Conservation (phyloP, 1,140 invertebrate species). For the Apocrypta bakeri region DNA sequence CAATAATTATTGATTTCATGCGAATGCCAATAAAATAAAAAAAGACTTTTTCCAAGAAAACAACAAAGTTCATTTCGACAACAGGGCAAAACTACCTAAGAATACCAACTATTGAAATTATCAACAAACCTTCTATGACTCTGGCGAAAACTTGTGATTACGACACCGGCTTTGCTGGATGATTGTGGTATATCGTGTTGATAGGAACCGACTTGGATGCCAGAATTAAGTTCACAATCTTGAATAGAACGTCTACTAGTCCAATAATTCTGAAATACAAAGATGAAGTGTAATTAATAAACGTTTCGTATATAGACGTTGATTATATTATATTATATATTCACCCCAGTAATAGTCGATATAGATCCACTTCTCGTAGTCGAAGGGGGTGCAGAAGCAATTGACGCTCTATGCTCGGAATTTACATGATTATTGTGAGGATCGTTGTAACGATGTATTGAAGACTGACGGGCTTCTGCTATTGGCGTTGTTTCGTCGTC, state of each 20-base stretch:
- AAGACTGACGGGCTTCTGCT: conserved; percentile 39
- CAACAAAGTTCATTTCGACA: not conserved
- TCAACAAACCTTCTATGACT: conserved; percentile 87
- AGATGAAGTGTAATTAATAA: conserved; percentile 15
- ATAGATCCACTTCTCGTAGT: conserved; percentile 62
- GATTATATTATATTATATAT: too few relatives aligned
- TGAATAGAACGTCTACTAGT: conserved; percentile 70
- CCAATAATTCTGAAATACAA: conserved; percentile 70
- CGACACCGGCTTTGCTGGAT: conserved; percentile 87
- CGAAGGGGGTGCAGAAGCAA: conserved; percentile 59
- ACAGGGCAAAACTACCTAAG: not conserved
- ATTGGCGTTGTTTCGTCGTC: conserved; percentile 52
- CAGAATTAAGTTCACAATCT: conserved; percentile 68
- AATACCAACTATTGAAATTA: not conserved
- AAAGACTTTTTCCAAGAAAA: not conserved
- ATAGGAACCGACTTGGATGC: conserved; percentile 75
- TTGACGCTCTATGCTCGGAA: conserved; percentile 61
- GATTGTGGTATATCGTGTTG: conserved; percentile 77
- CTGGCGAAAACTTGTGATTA: conserved; percentile 93
- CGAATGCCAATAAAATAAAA: not conserved
- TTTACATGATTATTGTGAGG: conserved; percentile 34
- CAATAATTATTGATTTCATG: not conserved
- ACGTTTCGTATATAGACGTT: too few relatives aligned
- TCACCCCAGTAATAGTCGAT: conserved; percentile 53
- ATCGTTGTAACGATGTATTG: not conserved